Evolutionary conservation across 1,140 invertebrate genomes (phyloP).

Genomic region (Drosophila leontia): DNA sequence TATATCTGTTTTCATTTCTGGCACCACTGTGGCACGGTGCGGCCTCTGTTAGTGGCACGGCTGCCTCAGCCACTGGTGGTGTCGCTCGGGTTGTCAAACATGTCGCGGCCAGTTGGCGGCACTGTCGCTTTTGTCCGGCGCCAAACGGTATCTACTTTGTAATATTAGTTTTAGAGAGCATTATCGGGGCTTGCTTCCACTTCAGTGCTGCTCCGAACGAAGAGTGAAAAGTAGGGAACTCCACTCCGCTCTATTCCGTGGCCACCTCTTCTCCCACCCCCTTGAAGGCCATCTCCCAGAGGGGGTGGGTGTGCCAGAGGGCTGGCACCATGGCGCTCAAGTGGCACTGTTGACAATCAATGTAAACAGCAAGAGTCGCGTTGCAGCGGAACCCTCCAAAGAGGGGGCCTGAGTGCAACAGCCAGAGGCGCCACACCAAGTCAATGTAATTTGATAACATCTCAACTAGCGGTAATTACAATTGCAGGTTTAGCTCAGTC

Average conservation of each 20-base stretch:
- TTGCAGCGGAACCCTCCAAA: conserved; percentile 19
- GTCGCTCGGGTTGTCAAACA: conserved; percentile 81
- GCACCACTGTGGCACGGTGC: conserved; percentile 48
- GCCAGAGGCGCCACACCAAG: conserved; percentile 34
- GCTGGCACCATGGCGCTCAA: conserved; percentile 74
- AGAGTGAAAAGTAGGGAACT: conserved; percentile 23
- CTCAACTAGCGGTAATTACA: conserved; percentile 79
- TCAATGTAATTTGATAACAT: conserved; percentile 79
- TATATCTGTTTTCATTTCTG: background rate
- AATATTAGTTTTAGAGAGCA: conserved; percentile 84
- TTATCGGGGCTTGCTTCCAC: conserved; percentile 83
- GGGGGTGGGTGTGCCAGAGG: conserved; percentile 29
- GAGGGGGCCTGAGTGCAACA: conserved; percentile 16
- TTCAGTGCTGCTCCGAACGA: conserved; percentile 55
- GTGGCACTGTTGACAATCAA: conserved; percentile 78
- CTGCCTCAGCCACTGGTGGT: conserved; percentile 36
- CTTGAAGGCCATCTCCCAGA: conserved; percentile 49
- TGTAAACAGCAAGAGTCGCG: conserved; percentile 69
- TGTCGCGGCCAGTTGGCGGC: conserved; percentile 84
- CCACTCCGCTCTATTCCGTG: conserved; percentile 1
- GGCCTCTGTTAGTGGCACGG: conserved; percentile 43
- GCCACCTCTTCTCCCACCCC: conserved; percentile 1
- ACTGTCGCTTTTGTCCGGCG: conserved; percentile 81
- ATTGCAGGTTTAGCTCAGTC: conserved; percentile 66
- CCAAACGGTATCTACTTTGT: conserved; percentile 82